These are phyloP conservation scores for Nyctibius grandis DNA, from an alignment of 2,797 vertebrate species.

Conservation along the genomic window DNA sequence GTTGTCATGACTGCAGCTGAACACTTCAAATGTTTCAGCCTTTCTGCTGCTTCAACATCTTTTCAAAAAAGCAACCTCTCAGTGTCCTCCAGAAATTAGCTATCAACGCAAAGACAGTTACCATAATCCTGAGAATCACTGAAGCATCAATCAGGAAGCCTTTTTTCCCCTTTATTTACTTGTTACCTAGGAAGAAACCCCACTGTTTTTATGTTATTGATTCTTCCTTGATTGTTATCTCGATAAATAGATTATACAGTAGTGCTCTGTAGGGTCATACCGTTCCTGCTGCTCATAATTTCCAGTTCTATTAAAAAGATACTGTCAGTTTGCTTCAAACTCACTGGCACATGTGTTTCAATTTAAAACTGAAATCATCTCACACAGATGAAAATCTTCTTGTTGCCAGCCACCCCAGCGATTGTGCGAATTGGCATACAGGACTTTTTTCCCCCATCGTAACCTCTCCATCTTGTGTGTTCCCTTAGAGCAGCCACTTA, in stretches of 20 bases:
- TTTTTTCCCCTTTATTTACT: neutral
- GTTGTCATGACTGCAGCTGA: neutral
- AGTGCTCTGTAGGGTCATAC: neutral
- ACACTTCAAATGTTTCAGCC: neutral
- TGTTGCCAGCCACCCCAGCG: neutral
- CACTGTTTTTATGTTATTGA: neutral
- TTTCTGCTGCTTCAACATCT: neutral
- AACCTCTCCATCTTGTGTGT: neutral
- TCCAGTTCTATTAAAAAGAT: neutral
- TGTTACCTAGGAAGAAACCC: neutral
- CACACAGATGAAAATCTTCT: neutral
- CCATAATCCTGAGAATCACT: neutral
- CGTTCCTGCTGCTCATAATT: neutral
- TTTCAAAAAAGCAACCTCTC: neutral
- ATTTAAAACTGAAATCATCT: neutral
- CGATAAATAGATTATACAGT: neutral
- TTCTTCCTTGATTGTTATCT: neutral
- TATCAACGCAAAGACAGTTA: neutral
- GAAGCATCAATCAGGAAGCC: neutral
- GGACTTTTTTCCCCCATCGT: rapidly evolving
- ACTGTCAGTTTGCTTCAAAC: neutral
- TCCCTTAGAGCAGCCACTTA: neutral
- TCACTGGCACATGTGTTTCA: neutral
- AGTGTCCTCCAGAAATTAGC: neutral
- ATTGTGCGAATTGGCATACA: neutral